Conservation (phyloP, 2,888 invertebrate species). For the Aleiodes leptofemur region DNA sequence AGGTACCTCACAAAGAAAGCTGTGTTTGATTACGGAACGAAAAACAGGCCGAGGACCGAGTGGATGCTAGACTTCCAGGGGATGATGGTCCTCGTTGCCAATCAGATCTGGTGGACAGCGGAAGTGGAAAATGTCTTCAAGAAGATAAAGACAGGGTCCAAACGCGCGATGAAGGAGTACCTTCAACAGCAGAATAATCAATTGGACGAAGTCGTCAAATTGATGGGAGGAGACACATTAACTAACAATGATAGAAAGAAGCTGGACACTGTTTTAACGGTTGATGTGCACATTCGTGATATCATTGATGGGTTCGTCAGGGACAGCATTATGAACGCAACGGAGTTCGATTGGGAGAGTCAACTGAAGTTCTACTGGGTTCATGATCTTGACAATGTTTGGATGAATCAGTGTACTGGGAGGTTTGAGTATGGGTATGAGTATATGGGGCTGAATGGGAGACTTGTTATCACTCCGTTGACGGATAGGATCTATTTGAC, state of each 20-base stretch:
- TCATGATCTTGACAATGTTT: slow-evolving; percentile 86
- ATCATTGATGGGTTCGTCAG: slow-evolving; percentile 89
- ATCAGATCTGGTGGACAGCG: slow-evolving; percentile 97
- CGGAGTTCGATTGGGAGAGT: slow-evolving; percentile 96
- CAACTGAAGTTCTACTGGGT: slow-evolving; percentile 94
- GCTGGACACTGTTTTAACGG: slow-evolving; percentile 91
- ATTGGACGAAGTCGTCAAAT: slow-evolving; percentile 86
- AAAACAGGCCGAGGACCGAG: slow-evolving; percentile 80
- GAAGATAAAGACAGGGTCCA: slow-evolving; percentile 84
- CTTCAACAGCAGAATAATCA: slow-evolving; percentile 87
- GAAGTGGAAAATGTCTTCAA: slow-evolving; percentile 94
- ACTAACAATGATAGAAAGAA: slow-evolving; percentile 89
- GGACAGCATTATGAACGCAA: slow-evolving; percentile 87
- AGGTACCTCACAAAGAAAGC: slow-evolving; percentile 91
- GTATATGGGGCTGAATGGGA: slow-evolving; percentile 95
- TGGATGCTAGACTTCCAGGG: slow-evolving; percentile 95
- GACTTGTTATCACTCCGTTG: slow-evolving; percentile 93
- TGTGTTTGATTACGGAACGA: slow-evolving; percentile 90
- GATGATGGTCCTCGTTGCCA: slow-evolving; percentile 89
- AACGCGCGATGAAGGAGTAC: slow-evolving; percentile 94
- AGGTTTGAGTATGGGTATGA: slow-evolving; percentile 95
- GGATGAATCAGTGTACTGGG: slow-evolving; percentile 90
- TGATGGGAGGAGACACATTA: slow-evolving; percentile 75
- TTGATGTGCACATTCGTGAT: slow-evolving; percentile 94
- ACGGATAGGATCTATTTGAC: slow-evolving; percentile 96